Conservation (phyloP, 2,797 vertebrate species). For the Gephyroberyx darwinii region DNA sequence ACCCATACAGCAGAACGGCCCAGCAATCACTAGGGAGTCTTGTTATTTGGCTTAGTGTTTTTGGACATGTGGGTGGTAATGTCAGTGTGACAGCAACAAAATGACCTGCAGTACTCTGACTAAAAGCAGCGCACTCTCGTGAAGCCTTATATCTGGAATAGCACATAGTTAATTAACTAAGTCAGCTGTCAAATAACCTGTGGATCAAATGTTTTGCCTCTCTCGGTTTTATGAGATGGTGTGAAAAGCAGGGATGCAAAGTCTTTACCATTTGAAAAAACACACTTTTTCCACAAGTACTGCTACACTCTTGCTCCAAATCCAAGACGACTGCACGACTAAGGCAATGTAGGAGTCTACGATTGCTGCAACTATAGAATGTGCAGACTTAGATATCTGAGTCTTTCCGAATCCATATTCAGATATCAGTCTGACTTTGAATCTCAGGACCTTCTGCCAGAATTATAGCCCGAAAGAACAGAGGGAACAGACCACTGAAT, state of each 20-base stretch:
- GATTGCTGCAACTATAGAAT: too few species aligned
- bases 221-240: too few species aligned
- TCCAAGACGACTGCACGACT: too few species aligned
- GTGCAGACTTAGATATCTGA: neutral
- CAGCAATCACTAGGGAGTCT: too few species aligned
- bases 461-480: neutral
- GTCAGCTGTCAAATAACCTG: neutral
- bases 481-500: slow-evolving; percentile 25
- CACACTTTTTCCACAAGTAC: too few species aligned
- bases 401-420: neutral
- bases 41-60: neutral
- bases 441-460: slow-evolving; percentile 3
- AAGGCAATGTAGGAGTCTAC: too few species aligned
- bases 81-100: neutral
- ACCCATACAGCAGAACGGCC: too few species aligned
- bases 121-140: neutral
- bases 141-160: slow-evolving; percentile 8
- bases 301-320: too few species aligned
- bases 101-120: slow-evolving; percentile 1
- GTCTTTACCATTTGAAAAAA: neutral
- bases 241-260: slow-evolving; percentile 22
- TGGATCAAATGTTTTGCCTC: too few species aligned
- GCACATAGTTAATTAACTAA: slow-evolving; percentile 33
- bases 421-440: neutral
- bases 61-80: neutral